These are phyloP conservation scores for Poeciliopsis occidentalis DNA, from an alignment of 2,113 vertebrate genomes.

Conservation along the genomic window DNA sequence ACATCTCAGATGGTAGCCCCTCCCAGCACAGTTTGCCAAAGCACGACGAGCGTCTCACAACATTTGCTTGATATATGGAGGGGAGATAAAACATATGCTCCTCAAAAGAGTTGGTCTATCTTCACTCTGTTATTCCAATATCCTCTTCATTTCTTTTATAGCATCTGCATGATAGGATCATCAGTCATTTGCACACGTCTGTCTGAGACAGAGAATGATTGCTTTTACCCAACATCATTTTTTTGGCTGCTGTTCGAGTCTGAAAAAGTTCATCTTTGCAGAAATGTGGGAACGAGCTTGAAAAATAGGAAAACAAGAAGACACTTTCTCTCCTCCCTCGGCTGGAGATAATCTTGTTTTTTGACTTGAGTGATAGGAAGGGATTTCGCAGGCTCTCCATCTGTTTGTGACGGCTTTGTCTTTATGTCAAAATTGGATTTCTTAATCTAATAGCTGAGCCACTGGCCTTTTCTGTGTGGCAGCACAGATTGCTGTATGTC, in stretches of 20 bases:
- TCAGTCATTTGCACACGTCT: slow-evolving; percentile 63
- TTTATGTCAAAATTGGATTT: slow-evolving; percentile 72
- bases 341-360: slow-evolving; percentile 70
- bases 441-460: slow-evolving; percentile 62
- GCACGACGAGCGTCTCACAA: slow-evolving; percentile 51
- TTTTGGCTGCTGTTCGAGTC: slow-evolving; percentile 46
- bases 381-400: slow-evolving; percentile 66
- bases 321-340: slow-evolving; percentile 18
- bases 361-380: slow-evolving; percentile 64
- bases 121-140: slow-evolving; percentile 63
- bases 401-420: slow-evolving; percentile 68
- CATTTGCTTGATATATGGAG: slow-evolving; percentile 62
- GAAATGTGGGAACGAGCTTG: slow-evolving; percentile 36
- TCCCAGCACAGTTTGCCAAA: slow-evolving; percentile 19
- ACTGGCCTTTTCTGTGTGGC: slow-evolving; percentile 32
- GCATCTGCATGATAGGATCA: slow-evolving; percentile 55
- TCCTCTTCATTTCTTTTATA: slow-evolving; percentile 61
- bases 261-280: slow-evolving; percentile 46
- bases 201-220: slow-evolving; percentile 52
- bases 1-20: slow-evolving; percentile 11
- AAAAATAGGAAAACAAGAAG: slow-evolving; percentile 55
- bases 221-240: slow-evolving; percentile 62
- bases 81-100: slow-evolving; percentile 50
- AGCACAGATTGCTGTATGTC: slow-evolving; percentile 17
- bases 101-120: slow-evolving; percentile 46